Evolutionary conservation across 1,140 invertebrate genomes (phyloP), one percentile per base, ranked within the genome.

Genomic region (Drosophila busckii): DNA sequence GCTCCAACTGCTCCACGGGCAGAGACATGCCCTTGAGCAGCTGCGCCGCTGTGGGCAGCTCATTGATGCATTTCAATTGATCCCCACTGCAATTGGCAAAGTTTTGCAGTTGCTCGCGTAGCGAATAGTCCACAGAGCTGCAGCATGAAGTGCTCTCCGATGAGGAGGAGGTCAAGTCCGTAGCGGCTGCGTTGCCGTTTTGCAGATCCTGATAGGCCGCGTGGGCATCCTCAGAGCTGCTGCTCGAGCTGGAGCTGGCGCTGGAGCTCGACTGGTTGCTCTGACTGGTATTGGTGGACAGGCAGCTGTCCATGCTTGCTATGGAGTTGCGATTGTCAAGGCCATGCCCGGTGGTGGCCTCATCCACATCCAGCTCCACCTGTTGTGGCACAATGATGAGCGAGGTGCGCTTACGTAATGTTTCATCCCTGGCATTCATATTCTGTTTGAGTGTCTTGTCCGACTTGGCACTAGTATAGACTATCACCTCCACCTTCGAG

Each of bases 371-470:
- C 1, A n/a, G n/a, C n/a, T 71, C 61, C 53, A 76, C 68, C 50
- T 71, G 70, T 35, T 85, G 84, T 31, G 85, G 85, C 61, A 87
- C 85, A 16, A 87, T 87, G 8, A 82, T 87, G n/a, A 87, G 25
- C 31, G 86, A 87, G 28, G 86, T 87, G 7, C 86, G 84, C 41
- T 87, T 87, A 8, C 84, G 34, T n/a, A 84, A 5, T n/a, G 84
- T 68, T n/a, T 87, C 86, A 49, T 87, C 84, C 68, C 82, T 85
- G 59, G 76, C 70, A 45, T 87, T 86, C 48, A 87, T 87, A 16
- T 87, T 87, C 50, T 87, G 83, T 26, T 86, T 87, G 3, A 87
- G 66, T 0, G 86, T 87, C 31, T 87, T 86, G 19, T 86, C 76
- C 44, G 84, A 86, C 26, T 87, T 87, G 5, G 75, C n/a, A n/a